Base-by-base conservation (phyloP, 2,888 invertebrate genomes). In the Pseudococcus jackbeardsleyi region DNA sequence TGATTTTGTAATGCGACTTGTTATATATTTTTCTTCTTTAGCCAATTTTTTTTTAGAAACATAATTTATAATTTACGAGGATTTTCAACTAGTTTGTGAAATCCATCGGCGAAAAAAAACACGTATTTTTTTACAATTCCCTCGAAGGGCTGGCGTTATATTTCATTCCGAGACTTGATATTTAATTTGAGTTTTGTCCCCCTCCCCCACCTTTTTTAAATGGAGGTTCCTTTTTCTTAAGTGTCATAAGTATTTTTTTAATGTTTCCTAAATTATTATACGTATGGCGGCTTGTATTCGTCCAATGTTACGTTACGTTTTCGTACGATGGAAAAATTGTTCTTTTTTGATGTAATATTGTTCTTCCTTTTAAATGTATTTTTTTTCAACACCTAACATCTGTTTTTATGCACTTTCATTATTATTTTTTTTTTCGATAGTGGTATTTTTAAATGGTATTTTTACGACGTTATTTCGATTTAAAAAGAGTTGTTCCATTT, bases 21-120 rank as follows among this genome's bases (percentile, higher is more conserved):
- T 64, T 64, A 19, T 50, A 17, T 50, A 50, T 77, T 77, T 77
- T 77, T 17, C 26, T 77, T 72, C 39, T 26, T 77, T 77, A 77
- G 77, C 39, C 15, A 77, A 77, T 77, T 77, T 77, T 77, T 64
- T 64, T n/a, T n/a, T n/a, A n/a, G n/a, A 64, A 77, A 77, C 77
- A 22, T 77, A 77, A 77, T 77, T 79, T 79, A 9, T 79, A 5
- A 6, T 79, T 79, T 79, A 9, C 39, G 15, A 39, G 17, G 42
- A 33, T n/a, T 42, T 79, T 33, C n/a, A 33, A 9, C 15, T 50
- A 1, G 17, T 15, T 5, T 50, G 50, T 50, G 50, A 50, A 50
- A 15, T 50, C 50, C 50, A 50, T 33, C 26, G 26, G 50, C 17
- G 50, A 50, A 17, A 1, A 17, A 1, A 50, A 46, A 46, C 46